phyloP scores from a whole-genome alignment of 2,888 invertebrate genomes.

The Orthosia gothica region DNA sequence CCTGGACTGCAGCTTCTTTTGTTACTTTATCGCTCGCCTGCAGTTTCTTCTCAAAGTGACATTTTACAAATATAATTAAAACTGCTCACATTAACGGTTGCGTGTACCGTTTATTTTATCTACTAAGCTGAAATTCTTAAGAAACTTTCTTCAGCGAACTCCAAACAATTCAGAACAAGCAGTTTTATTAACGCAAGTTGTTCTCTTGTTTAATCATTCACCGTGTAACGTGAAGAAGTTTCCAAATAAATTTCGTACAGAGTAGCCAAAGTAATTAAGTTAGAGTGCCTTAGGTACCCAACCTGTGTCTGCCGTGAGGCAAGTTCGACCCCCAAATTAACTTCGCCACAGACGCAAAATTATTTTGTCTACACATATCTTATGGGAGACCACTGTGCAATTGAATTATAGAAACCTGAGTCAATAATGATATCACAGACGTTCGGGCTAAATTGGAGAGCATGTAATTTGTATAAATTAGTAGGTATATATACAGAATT shows the following conservation, averaged over 20 bases:
- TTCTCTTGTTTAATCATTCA: slow-evolving; percentile 79
- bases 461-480: slow-evolving; percentile 52
- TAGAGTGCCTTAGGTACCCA: slow-evolving; percentile 74
- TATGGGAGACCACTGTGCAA: slow-evolving; percentile 48
- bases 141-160: slow-evolving; percentile 66
- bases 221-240: slow-evolving; percentile 76
- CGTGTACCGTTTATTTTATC: slow-evolving; percentile 69
- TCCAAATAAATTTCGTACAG: slow-evolving; percentile 76
- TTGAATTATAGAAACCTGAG: slow-evolving; percentile 55
- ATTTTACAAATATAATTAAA: slow-evolving; percentile 67
- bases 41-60: slow-evolving; percentile 42
- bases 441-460: slow-evolving; percentile 40
- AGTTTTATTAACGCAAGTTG: slow-evolving; percentile 78
- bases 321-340: slow-evolving; percentile 56
- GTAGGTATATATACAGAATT: slow-evolving; percentile 31
- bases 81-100: slow-evolving; percentile 63
- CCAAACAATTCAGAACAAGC: slow-evolving; percentile 75
- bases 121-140: slow-evolving; percentile 71
- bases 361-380: slow-evolving; percentile 50
- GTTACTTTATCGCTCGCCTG: slow-evolving; percentile 28
- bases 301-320: slow-evolving; percentile 56
- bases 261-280: slow-evolving; percentile 74
- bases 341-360: slow-evolving; percentile 43
- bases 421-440: slow-evolving; percentile 47
- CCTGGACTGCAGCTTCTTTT: slow-evolving; percentile 34